Evolutionary conservation across 2,888 invertebrate species (phyloP).

Genomic region (Octonoba sinensis): DNA sequence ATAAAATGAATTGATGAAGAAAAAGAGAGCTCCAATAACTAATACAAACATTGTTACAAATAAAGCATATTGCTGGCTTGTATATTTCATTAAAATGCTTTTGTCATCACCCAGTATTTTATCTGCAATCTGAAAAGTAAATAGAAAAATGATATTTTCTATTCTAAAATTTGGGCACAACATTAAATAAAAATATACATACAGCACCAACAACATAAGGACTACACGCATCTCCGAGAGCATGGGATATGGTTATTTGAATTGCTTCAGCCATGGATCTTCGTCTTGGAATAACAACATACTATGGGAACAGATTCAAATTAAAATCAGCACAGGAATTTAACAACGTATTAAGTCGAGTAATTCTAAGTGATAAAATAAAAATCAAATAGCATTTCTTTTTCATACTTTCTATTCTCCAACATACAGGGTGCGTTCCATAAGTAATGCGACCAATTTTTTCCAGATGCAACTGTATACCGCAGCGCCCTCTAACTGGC

Average conservation of each 20-base stretch:
- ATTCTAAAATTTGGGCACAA: not conserved
- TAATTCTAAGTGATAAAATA: not conserved
- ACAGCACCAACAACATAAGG: constrained; percentile 97
- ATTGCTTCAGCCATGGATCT: constrained; percentile 97
- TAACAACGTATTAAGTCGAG: not conserved
- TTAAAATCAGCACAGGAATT: not conserved
- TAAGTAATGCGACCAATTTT: too few species aligned
- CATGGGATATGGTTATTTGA: constrained; percentile 96
- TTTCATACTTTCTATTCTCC: too few species aligned
- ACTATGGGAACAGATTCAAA: constrained; percentile 77
- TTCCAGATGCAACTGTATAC: too few species aligned
- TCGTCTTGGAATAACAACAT: constrained; percentile 94
- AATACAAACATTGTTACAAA: constrained; percentile 93
- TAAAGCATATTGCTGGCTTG: constrained; percentile 87
- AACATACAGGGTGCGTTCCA: too few species aligned
- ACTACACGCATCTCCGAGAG: constrained; percentile 97
- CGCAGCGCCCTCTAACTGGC: too few species aligned
- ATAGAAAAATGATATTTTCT: not conserved
- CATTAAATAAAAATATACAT: constrained; percentile 69
- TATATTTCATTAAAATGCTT: constrained; percentile 74
- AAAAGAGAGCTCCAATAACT: constrained; percentile 90
- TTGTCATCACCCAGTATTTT: constrained; percentile 58
- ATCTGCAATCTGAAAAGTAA: not conserved
- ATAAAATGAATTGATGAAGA: constrained; percentile 87
- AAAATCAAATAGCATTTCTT: not conserved